Evolutionary conservation across 2,797 vertebrate genomes (phyloP), one percentile per base, ranked within the genome.

Genomic region (Phyllotis vaccarum): DNA sequence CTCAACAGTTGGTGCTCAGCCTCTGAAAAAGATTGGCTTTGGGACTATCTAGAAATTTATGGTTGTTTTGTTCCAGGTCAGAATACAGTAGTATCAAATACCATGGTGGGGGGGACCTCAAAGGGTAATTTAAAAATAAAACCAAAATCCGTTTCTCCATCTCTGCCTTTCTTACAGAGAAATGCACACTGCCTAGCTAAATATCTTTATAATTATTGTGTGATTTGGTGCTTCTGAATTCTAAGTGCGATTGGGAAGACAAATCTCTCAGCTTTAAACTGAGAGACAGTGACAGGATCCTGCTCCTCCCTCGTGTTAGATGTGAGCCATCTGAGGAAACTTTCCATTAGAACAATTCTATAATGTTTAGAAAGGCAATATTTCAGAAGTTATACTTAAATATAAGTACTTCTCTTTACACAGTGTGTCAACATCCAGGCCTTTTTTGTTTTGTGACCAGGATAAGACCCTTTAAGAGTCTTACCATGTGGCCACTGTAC

Each of bases 41-140:
- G 34, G 86, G 86, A 72, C 66, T 85, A 43, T 60, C 62, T 80
- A 60, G 52, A 78, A 70, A 24, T 54, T 78, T 43, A 24, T 80
- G 58, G 52, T 62, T 76, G 82, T 83, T 94, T 95, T 86, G 12
- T 58, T 43, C 27, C 21, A 62, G 34, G 54, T 95, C 68, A 49
- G 70, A 60, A 81, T 79, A 19, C 5, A 56, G 46, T 24, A 43
- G 4, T 40, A 31, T 62, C 60, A 89, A 43, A 27, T 80, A 66
- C 9, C 46, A 17, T n/a, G 2, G n/a, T 49, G 11, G 62, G 74
- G 37, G 31, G 49, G 58, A 43, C 0, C 22, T 22, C 22, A 72
- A 70, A 79, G 43, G 43, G 13, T 16, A 68, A 14, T 46, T 46
- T 90, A 29, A 86, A 81, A 24, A 31, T 29, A 82, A 88, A 88